Conservation (phyloP, 2,113 vertebrate species). For the Bos taurus region ARS-UCD2.0 NC_037351.1:47323501-47324000, state of each 20-base stretch:
- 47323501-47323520: background rate
- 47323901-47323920: background rate
- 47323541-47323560: background rate
- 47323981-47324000: background rate
- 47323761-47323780: background rate
- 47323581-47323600: background rate
- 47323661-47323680: background rate
- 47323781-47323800: background rate
- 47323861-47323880: background rate
- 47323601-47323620: background rate
- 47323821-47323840: background rate
- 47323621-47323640: background rate
- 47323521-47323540: background rate
- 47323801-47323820: background rate
- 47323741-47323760: background rate
- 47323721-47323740: background rate
- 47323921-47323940: too few species aligned
- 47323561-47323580: background rate
- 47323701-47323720: background rate
- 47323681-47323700: background rate
- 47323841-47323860: background rate
- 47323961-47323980: background rate
- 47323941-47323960: background rate
- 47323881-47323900: background rate
- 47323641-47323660: background rate